Evolutionary conservation across 2,113 vertebrate genomes (phyloP).

Genomic region (Scophthalmus maximus): DNA sequence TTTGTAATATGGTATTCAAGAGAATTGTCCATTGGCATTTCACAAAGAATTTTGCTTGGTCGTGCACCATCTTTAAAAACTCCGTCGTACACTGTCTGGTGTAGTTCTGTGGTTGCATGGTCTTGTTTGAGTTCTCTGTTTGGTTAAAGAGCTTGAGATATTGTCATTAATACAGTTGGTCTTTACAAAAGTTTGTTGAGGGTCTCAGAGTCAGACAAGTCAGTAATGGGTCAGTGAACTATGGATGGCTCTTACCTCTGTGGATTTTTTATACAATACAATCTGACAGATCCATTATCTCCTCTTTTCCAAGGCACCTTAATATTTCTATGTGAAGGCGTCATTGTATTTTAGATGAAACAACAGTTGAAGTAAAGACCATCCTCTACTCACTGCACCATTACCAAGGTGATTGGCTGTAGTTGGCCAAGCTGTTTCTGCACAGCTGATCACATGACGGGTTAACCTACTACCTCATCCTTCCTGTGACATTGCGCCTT

Average conservation of each 20-base stretch:
- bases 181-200: neutral
- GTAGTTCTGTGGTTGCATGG: conserved; percentile 47
- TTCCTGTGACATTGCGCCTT: conserved; percentile 43
- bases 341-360: neutral
- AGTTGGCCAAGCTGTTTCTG: neutral
- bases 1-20: too few relatives aligned
- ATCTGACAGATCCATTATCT: neutral
- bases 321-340: neutral
- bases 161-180: conserved; percentile 13
- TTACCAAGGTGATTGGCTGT: neutral
- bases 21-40: conserved; percentile 16
- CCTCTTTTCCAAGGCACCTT: neutral
- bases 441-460: conserved; percentile 15
- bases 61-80: neutral
- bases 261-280: too few relatives aligned
- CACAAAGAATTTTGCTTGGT: neutral
- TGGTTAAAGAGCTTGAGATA: conserved; percentile 12
- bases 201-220: neutral
- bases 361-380: neutral
- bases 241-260: conserved; percentile 4
- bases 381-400: conserved; percentile 22
- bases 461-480: conserved; percentile 30
- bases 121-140: conserved; percentile 21
- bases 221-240: conserved; percentile 29
- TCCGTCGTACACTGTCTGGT: neutral